Percentiles rank a stretch among this genome's conserved stretches.
phyloP scores from a whole-genome alignment of 64 coral and sea anemone genomes.

The Catalaphyllia jardinei region DNA sequence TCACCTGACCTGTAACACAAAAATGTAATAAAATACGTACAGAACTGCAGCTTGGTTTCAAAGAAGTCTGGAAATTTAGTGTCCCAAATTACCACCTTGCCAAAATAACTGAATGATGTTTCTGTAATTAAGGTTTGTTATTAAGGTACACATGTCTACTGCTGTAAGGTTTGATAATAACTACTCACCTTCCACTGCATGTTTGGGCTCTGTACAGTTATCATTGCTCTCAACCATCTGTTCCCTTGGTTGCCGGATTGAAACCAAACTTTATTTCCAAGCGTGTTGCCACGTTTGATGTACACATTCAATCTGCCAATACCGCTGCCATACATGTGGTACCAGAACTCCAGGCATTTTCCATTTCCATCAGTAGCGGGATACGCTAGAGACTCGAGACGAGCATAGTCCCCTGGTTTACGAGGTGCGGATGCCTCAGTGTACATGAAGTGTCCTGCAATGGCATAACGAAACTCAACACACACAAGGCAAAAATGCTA shows the following conservation, averaged over 20 bases:
- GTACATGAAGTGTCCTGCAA: slow-evolving; percentile 91
- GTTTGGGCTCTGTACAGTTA: slow-evolving; percentile 74
- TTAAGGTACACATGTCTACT: no score
- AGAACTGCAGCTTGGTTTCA: no score
- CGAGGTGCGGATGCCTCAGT: slow-evolving; percentile 79
- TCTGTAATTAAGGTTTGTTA: no score
- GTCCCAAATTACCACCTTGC: no score
- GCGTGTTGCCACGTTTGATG: slow-evolving; percentile 64
- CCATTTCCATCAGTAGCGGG: slow-evolving; percentile 75
- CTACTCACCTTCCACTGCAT: slow-evolving; percentile 72
- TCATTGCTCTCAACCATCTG: slow-evolving; percentile 78
- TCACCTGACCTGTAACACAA: no score
- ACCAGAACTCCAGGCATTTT: slow-evolving; percentile 91
- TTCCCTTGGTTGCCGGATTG: slow-evolving; percentile 86
- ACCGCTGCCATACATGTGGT: slow-evolving; percentile 89
- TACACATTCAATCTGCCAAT: slow-evolving; percentile 92
- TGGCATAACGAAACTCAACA: background rate
- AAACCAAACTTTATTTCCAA: slow-evolving; percentile 63
- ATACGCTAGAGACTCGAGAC: slow-evolving; percentile 65
- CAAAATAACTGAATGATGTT: no score
- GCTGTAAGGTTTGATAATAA: no score
- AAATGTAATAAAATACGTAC: no score
- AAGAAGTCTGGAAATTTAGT: no score
- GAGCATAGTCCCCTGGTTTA: slow-evolving; percentile 77
- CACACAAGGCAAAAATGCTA: background rate